Evolutionary conservation across 2,797 vertebrate species (phyloP).

Genomic region (Phalanger gymnotis): DNA sequence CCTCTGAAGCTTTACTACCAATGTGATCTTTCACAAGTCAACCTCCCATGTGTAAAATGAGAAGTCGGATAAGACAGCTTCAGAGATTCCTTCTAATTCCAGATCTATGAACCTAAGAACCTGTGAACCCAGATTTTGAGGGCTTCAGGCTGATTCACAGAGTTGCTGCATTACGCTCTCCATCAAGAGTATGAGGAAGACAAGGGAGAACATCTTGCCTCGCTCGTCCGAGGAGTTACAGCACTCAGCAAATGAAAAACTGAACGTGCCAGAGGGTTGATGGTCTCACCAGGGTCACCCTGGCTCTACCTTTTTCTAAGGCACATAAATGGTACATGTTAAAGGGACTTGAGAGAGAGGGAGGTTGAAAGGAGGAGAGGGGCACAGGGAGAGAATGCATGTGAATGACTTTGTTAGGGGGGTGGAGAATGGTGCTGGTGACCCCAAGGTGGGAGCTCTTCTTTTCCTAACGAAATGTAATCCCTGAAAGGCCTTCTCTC

Average conservation of each 20-base stretch:
- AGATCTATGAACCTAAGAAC: not conserved
- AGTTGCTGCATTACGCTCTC: not conserved
- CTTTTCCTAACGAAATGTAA: conserved; percentile 55
- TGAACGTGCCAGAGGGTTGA: not conserved
- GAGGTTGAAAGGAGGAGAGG: not conserved
- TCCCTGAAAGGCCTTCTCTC: conserved; percentile 60
- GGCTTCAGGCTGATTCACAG: not conserved
- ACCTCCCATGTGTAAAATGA: not conserved
- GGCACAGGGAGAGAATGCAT: not conserved
- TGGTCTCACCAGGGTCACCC: not conserved
- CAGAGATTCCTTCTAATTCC: not conserved
- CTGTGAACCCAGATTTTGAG: not conserved
- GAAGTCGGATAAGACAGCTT: not conserved
- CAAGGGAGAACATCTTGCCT: not conserved
- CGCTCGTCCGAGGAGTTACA: not conserved
- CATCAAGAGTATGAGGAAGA: not conserved
- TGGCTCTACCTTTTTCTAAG: not conserved
- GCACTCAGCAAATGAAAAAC: not conserved
- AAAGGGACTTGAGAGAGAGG: not conserved
- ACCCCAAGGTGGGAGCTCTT: not conserved
- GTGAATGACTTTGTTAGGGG: not conserved
- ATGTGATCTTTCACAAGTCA: not conserved
- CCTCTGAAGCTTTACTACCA: not conserved
- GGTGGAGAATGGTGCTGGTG: not conserved
- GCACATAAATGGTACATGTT: not conserved